Conservation (phyloP, 2,113 vertebrate genomes). For the Cephalopholis sonnerati region DNA sequence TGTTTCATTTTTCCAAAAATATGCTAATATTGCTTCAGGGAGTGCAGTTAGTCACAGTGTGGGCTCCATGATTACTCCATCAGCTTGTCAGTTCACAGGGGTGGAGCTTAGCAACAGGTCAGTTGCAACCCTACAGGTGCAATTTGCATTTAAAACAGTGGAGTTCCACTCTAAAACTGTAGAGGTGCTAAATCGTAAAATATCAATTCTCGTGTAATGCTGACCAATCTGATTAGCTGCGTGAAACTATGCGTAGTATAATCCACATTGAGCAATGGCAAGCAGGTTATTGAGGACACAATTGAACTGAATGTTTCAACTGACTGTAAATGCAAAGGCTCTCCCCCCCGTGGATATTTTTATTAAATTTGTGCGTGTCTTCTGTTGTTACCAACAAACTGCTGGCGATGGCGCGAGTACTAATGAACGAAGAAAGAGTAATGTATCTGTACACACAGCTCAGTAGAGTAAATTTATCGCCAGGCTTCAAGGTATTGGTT, state of each 20-base stretch:
- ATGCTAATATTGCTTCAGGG: no score
- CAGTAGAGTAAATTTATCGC: constrained; percentile 27
- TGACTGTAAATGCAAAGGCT: constrained; percentile 17
- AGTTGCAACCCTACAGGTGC: no score
- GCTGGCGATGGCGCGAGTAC: constrained; percentile 6
- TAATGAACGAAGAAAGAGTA: constrained; percentile 44
- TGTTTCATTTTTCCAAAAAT: no score
- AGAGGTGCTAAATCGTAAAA: no score
- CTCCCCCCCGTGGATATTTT: constrained; percentile 7
- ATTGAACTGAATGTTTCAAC: constrained; percentile 6
- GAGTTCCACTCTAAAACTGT: no score
- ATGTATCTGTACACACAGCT: constrained; percentile 26
- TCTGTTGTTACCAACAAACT: constrained; percentile 46
- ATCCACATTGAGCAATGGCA: neutral
- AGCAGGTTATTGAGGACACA: constrained; percentile 24
- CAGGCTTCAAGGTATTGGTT: constrained; percentile 43
- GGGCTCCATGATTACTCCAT: no score
- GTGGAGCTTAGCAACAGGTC: no score
- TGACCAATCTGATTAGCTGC: neutral
- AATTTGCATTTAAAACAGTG: no score
- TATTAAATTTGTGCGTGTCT: constrained; percentile 30
- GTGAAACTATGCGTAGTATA: neutral
- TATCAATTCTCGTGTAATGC: no score
- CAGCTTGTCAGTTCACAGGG: no score
- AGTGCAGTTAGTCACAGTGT: no score